Base-by-base conservation (phyloP, 2,113 vertebrate genomes). In the Fukomys damarensis region DNA sequence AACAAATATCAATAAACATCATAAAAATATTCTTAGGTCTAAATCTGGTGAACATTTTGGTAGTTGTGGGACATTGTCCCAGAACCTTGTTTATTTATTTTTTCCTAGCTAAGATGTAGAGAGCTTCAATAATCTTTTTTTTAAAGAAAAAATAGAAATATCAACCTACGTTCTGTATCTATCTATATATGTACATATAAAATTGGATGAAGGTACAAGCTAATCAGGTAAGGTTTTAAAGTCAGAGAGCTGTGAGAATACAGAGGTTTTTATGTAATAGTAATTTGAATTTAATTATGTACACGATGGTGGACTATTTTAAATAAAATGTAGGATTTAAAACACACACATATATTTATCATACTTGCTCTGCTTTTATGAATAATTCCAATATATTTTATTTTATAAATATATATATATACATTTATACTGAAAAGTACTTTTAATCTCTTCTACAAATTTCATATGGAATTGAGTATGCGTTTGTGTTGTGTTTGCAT, bases 221-320 rank as follows among this genome's bases (percentile, higher is more conserved):
- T 49, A 76, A 46, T 14, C 80, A 56, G 8, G 1, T 61, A 74
- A 80, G 3, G 30, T 56, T 97, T 74, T 32, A n/a, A 84, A 56
- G 85, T 19, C 59, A 82, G 17, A 16, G 10, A 46, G 0, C 59
- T 22, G 46, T 79, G 61, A 76, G 20, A 7, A 46, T 17, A 28
- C 11, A 80, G 49, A 88, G 12, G 32, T 88, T 59, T 91, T 79
- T 22, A 43, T 61, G 1, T 76, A 17, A 61, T 38, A 11, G 1
- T 54, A 80, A 52, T 5, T 11, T 92, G 10, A 94, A 76, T 83
- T 92, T 88, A 70, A 89, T 93, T 94, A 26, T 79, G 26, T 56
- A 9, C 5, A 46, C 7, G 56, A 41, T 58, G 10, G 30, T 84
- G 38, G 46, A 0, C 11, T 82, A 13, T 17, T 88, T 85, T 65